These are phyloP conservation scores for Etia nguti DNA, from an alignment of 2,113 vertebrate species.

Conservation along the genomic window DNA sequence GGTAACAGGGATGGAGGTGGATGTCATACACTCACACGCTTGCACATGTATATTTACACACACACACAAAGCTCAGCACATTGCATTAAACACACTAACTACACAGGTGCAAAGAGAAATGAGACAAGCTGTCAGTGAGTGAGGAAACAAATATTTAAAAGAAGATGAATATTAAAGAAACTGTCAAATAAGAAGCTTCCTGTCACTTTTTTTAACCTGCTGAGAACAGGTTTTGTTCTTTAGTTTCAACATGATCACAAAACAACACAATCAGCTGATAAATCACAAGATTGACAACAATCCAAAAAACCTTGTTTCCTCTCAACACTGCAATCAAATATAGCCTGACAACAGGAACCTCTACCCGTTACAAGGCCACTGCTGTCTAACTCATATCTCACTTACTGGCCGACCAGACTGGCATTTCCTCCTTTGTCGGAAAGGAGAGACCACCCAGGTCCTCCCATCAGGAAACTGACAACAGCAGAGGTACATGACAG, in stretches of 20 bases:
- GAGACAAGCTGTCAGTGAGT: not conserved
- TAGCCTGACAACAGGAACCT: not conserved
- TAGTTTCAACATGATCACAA: not conserved
- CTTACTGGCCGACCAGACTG: conserved; percentile 46
- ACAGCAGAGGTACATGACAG: conserved; percentile 48
- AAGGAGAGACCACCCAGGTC: conserved; percentile 87
- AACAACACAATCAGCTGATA: not conserved
- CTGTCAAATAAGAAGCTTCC: not conserved
- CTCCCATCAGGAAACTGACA: conserved; percentile 88
- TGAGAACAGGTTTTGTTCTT: not conserved
- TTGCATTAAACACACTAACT: not conserved
- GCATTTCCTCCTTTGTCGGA: conserved; percentile 67
- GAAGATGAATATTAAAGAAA: not conserved
- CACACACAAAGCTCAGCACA: not conserved
- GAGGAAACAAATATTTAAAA: conserved; percentile 15
- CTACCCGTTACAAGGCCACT: not conserved
- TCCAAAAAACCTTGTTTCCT: not conserved
- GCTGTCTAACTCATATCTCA: conserved; percentile 1
- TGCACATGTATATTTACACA: not conserved
- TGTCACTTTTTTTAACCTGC: not conserved
- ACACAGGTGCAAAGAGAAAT: not conserved
- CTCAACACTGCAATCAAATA: not conserved
- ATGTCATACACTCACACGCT: not conserved
- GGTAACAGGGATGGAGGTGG: not conserved
- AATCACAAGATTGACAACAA: not conserved